These are phyloP conservation scores for Papilio polytes DNA, from an alignment of 1,140 invertebrate genomes.

Conservation along the genomic window DNA sequence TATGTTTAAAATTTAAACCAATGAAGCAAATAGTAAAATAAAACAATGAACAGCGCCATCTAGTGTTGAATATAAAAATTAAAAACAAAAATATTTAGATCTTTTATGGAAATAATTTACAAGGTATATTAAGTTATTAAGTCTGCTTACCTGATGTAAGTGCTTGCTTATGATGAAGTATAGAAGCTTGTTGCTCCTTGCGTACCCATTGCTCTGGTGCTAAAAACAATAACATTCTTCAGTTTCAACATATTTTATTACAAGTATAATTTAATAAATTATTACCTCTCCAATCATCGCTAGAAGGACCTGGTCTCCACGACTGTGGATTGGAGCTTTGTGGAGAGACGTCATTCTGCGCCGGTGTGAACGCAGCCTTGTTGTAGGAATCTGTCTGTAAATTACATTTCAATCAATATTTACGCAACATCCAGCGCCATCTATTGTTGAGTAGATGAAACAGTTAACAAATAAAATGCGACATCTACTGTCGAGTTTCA, in stretches of 20 bases:
- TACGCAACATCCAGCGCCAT: background rate
- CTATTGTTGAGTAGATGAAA: conserved; percentile 2
- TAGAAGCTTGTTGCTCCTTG: conserved; percentile 69
- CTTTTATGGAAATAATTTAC: no score
- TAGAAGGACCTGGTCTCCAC: conserved; percentile 50
- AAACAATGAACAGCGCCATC: no score
- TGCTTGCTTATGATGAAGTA: conserved; percentile 74
- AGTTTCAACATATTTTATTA: no score
- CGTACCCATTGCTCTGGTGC: conserved; percentile 58
- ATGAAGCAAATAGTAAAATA: no score
- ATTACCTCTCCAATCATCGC: conserved; percentile 47
- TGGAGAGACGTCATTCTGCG: conserved; percentile 54
- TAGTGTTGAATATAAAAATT: no score
- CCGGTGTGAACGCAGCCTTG: conserved; percentile 60
- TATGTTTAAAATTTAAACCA: no score
- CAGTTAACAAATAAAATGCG: background rate
- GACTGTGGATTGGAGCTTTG: conserved; percentile 52
- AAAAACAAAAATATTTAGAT: no score
- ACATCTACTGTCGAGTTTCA: background rate
- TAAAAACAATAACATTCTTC: background rate
- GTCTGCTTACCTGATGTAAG: conserved; percentile 61
- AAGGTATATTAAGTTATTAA: no score
- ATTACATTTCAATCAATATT: conserved; percentile 14
- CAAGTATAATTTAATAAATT: no score
- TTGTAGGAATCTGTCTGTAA: conserved; percentile 54